These are phyloP conservation scores for Hermaeophaga mercurialis DNA, from an alignment of 2,888 invertebrate genomes.

Conservation along the genomic window DNA sequence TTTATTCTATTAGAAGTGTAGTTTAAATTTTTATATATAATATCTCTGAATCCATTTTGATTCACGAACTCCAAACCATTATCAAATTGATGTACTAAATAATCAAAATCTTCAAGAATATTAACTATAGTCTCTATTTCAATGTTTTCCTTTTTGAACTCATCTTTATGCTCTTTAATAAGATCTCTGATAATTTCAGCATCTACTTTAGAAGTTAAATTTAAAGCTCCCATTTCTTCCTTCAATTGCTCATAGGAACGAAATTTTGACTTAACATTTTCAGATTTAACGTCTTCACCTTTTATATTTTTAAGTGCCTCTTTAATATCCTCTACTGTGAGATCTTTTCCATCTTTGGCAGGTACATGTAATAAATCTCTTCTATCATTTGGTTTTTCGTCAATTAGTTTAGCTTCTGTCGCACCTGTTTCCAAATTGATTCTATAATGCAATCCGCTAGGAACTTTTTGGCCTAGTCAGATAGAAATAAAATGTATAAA, in stretches of 20 bases:
- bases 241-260: constrained; percentile 69
- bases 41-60: constrained; percentile 64
- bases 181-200: constrained; percentile 66
- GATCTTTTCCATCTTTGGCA: constrained; percentile 42
- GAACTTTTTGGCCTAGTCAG: constrained; percentile 69
- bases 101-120: constrained; percentile 70
- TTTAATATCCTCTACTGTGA: constrained; percentile 43
- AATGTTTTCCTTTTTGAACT: constrained; percentile 51
- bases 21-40: constrained; percentile 71
- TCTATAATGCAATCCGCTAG: constrained; percentile 74
- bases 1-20: constrained; percentile 64
- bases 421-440: constrained; percentile 76
- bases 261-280: constrained; percentile 58
- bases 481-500: constrained; percentile 4
- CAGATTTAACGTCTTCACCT: constrained; percentile 39
- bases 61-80: constrained; percentile 74
- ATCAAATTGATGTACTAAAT: constrained; percentile 78
- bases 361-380: constrained; percentile 33
- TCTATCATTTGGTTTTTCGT: constrained; percentile 49
- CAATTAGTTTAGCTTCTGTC: constrained; percentile 74
- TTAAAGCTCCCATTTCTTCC: constrained; percentile 65
- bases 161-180: constrained; percentile 60
- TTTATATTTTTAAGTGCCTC: constrained; percentile 54
- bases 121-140: constrained; percentile 56
- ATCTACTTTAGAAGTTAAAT: constrained; percentile 70